Evolutionary conservation across 2,797 vertebrate species (phyloP).

Genomic region (Ceryle rudis): DNA sequence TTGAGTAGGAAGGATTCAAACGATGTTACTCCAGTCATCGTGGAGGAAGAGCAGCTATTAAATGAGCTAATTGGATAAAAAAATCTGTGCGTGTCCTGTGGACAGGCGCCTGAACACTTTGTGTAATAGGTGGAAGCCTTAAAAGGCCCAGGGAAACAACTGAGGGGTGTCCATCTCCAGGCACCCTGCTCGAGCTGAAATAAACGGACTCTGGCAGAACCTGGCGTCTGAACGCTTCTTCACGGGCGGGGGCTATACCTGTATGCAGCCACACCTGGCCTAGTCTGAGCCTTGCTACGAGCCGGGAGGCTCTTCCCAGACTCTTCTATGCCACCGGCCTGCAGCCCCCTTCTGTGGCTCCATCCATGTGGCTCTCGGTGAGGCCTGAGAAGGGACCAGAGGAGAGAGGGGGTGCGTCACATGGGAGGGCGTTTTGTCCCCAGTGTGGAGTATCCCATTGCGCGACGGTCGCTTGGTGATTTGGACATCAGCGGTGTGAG

Average conservation of each 20-base stretch:
- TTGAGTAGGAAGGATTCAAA: neutral
- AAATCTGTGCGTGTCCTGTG: neutral
- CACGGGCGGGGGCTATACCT: neutral
- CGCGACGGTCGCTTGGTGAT: accelerated
- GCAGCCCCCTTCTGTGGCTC: neutral
- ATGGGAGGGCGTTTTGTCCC: neutral
- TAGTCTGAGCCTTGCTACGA: neutral
- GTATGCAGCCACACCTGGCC: neutral
- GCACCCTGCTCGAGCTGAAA: neutral
- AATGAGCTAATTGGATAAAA: neutral
- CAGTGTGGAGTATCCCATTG: accelerated
- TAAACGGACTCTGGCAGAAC: neutral
- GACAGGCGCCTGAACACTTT: neutral
- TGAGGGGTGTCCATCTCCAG: neutral
- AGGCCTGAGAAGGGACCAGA: neutral
- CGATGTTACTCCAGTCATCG: neutral
- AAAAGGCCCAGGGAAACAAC: neutral
- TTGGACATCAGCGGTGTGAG: accelerated
- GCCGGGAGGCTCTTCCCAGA: neutral
- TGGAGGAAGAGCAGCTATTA: neutral
- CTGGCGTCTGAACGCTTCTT: neutral
- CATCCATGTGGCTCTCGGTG: neutral
- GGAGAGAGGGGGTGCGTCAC: no score
- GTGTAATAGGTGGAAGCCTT: neutral
- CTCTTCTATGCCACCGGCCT: neutral